Conservation (phyloP, 2,888 invertebrate genomes). For the Microdon myrmicae region DNA sequence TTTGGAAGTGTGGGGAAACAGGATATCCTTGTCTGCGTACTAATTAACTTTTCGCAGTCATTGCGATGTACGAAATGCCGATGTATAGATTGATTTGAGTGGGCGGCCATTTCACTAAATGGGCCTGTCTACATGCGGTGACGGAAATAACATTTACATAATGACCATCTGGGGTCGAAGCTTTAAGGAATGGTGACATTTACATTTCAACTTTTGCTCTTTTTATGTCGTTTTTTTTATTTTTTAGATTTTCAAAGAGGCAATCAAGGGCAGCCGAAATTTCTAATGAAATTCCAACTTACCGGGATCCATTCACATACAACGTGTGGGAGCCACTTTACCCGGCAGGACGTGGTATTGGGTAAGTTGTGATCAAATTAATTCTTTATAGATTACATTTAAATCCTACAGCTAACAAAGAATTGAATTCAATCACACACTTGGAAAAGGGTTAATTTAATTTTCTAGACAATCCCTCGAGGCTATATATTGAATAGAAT, state of each 20-base stretch:
- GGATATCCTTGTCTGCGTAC: too few species aligned
- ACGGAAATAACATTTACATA: neutral
- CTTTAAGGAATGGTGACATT: neutral
- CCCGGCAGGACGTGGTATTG: conserved; percentile 68
- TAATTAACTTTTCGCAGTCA: too few species aligned
- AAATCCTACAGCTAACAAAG: too few species aligned
- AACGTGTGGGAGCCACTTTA: conserved; percentile 83
- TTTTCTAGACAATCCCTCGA: too few species aligned
- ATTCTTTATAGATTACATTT: too few species aligned
- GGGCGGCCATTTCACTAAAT: too few species aligned
- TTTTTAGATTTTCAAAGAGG: conserved; percentile 78
- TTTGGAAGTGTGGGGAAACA: too few species aligned
- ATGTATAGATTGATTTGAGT: too few species aligned
- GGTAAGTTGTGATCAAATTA: conserved; percentile 71
- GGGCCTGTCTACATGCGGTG: neutral
- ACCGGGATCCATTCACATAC: conserved; percentile 82
- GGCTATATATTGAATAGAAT: too few species aligned
- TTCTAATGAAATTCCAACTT: conserved; percentile 86
- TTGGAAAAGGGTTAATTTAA: too few species aligned
- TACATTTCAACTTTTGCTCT: neutral
- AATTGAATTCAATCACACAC: too few species aligned
- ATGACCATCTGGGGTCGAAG: neutral
- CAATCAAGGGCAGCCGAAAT: conserved; percentile 88
- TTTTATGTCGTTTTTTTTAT: conserved; percentile 1
- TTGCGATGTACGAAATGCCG: too few species aligned